These are phyloP conservation scores for Xyliphius kryptos DNA, from an alignment of 2,113 vertebrate genomes.

Conservation along the genomic window DNA sequence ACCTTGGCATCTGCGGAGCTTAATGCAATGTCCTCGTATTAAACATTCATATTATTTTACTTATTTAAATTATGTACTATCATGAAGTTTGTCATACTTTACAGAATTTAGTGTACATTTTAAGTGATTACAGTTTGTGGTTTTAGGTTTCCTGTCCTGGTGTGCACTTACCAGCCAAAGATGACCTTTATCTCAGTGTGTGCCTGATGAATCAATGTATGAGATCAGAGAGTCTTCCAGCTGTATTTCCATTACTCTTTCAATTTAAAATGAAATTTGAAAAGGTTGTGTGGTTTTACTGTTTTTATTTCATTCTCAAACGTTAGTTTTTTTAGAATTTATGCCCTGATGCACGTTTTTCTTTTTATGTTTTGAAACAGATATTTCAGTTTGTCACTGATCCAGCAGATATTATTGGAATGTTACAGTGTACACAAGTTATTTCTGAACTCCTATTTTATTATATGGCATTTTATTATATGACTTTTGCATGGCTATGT, in stretches of 20 bases:
- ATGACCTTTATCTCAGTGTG: slow-evolving; percentile 65
- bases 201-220: slow-evolving; percentile 62
- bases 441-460: too few relatives aligned
- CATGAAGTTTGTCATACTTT: too few relatives aligned
- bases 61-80: too few relatives aligned
- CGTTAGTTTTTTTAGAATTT: not conserved
- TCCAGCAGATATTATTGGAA: slow-evolving; percentile 65
- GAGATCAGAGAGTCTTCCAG: slow-evolving; percentile 57
- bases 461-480: not conserved
- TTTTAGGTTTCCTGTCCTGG: slow-evolving; percentile 65
- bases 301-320: not conserved
- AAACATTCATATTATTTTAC: too few relatives aligned
- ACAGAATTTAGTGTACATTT: not conserved
- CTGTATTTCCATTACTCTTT: slow-evolving; percentile 67
- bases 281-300: slow-evolving; percentile 58
- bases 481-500: not conserved
- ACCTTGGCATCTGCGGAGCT: too few relatives aligned
- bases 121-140: not conserved
- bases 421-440: slow-evolving; percentile 66
- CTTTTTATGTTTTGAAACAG: slow-evolving; percentile 46
- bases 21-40: too few relatives aligned
- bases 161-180: slow-evolving; percentile 65
- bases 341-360: not conserved
- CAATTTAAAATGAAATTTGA: slow-evolving; percentile 70
- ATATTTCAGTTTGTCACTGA: slow-evolving; percentile 65